Conservation (phyloP, 2,888 invertebrate genomes). For the Arctia plantaginis region DNA sequence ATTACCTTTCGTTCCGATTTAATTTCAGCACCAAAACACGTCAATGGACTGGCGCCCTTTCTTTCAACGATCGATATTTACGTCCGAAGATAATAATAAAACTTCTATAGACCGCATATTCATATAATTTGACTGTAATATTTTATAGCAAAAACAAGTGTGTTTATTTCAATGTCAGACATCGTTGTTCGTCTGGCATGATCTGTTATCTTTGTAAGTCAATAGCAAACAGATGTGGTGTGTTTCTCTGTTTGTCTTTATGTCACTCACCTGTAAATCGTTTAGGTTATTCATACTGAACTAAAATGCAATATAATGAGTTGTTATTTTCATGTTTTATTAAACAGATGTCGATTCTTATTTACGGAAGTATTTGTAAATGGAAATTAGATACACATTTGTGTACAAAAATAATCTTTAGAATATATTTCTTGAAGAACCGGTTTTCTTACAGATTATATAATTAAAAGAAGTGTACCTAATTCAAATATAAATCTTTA, state of each 20-base stretch:
- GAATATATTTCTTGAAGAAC: no score
- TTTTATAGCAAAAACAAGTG: slow-evolving; percentile 19
- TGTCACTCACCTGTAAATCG: slow-evolving; percentile 19
- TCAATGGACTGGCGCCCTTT: slow-evolving; percentile 2
- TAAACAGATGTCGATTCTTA: neutral
- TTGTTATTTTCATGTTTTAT: neutral
- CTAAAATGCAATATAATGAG: neutral
- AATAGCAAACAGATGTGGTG: slow-evolving; percentile 10
- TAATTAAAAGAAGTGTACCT: no score
- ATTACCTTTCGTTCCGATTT: slow-evolving; percentile 3
- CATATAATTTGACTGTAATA: slow-evolving; percentile 17
- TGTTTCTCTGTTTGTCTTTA: slow-evolving; percentile 19
- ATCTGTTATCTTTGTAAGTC: slow-evolving; percentile 16
- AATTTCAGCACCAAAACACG: slow-evolving; percentile 2
- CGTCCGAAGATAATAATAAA: slow-evolving; percentile 32
- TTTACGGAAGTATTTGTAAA: neutral
- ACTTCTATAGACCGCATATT: slow-evolving; percentile 29
- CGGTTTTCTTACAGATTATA: no score
- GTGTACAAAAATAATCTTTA: no score
- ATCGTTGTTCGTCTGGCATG: slow-evolving; percentile 5
- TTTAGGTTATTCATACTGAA: neutral
- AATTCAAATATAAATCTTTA: neutral
- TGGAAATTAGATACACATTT: no score
- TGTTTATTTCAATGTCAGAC: slow-evolving; percentile 17
- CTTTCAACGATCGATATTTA: slow-evolving; percentile 20